Evolutionary conservation across 2,888 invertebrate species (phyloP).

Genomic region (Halocaridina rubra): DNA sequence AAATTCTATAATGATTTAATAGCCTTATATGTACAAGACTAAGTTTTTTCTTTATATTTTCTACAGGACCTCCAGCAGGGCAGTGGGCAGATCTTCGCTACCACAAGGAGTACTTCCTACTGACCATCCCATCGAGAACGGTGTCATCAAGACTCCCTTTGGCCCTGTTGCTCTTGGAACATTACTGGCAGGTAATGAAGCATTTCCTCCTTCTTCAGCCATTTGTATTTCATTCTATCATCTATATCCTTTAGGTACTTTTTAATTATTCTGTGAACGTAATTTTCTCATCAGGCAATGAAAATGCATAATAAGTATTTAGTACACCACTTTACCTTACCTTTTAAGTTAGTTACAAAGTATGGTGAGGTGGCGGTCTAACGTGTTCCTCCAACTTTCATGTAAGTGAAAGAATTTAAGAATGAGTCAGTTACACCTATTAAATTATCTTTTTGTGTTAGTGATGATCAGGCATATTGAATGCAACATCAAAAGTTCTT

Average conservation of each 20-base stretch:
- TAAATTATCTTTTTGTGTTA: no score
- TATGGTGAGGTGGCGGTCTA: no score
- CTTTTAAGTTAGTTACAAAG: no score
- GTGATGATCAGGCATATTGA: no score
- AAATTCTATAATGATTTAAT: no score
- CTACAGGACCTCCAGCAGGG: not conserved
- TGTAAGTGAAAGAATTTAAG: no score
- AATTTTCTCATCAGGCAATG: not conserved
- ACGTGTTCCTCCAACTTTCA: no score
- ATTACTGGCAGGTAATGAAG: constrained; percentile 63
- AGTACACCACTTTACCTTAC: no score
- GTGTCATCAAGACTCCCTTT: constrained; percentile 76
- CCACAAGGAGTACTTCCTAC: constrained; percentile 65
- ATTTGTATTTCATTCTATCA: not conserved
- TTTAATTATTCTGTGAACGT: not conserved
- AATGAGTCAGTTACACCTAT: no score
- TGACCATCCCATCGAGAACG: constrained; percentile 77
- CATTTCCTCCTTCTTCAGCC: not conserved
- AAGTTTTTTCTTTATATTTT: not conserved
- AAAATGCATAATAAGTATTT: not conserved
- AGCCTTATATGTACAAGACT: no score
- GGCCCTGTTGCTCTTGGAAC: constrained; percentile 74
- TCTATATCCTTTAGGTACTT: not conserved
- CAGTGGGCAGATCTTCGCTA: not conserved
- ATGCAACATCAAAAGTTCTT: no score